Percentiles rank a stretch among this genome's conserved stretches.
Conservation (phyloP, 2,797 vertebrate genomes). For the Pseudomugil gertrudae region DNA sequence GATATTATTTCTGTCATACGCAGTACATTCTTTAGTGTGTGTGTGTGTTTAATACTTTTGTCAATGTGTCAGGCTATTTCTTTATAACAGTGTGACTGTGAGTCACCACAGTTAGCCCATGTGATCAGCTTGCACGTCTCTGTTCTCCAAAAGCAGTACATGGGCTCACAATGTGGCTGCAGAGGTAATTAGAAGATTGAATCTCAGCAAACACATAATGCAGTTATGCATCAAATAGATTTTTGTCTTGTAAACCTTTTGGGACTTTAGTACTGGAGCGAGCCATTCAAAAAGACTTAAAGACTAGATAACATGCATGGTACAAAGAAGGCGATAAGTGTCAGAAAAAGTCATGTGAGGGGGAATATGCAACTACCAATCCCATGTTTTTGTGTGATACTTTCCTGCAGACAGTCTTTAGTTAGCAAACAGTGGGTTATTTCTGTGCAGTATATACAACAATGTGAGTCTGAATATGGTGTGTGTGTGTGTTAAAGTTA, state of each 20-base stretch:
- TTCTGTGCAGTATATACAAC: slow-evolving; percentile 6
- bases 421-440: slow-evolving; percentile 31
- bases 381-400: slow-evolving; percentile 21
- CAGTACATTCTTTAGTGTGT: not conserved
- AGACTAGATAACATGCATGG: slow-evolving; percentile 1
- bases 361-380: not conserved
- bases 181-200: slow-evolving; percentile 3
- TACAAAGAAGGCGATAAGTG: slow-evolving; percentile 13
- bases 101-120: slow-evolving; percentile 19
- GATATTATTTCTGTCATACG: not conserved
- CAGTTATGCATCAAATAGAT: slow-evolving; percentile 10
- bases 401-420: slow-evolving; percentile 30
- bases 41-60: not conserved
- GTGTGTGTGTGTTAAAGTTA: slow-evolving; percentile 20
- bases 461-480: slow-evolving; percentile 7
- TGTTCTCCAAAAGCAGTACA: slow-evolving; percentile 4
- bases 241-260: not conserved
- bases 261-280: not conserved
- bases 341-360: slow-evolving; percentile 14
- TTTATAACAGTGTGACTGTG: slow-evolving; percentile 22
- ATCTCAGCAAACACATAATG: slow-evolving; percentile 1
- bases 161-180: not conserved
- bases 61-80: not conserved
- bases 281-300: not conserved
- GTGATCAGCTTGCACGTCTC: slow-evolving; percentile 14